Conservation (phyloP, 2,113 vertebrate genomes). For the Rynchops niger region DNA sequence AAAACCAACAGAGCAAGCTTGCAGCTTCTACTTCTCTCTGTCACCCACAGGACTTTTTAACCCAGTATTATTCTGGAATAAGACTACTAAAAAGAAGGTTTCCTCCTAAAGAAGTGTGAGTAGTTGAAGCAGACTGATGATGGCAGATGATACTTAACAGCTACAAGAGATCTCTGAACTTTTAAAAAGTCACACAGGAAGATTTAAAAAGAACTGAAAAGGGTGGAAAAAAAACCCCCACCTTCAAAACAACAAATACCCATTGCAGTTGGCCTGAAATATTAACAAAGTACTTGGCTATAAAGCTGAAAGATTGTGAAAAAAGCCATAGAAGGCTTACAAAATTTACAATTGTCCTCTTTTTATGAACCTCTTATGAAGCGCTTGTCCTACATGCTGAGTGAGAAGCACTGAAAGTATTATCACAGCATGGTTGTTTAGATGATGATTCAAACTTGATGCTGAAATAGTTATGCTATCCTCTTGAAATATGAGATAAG, state of each 20-base stretch:
- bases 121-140: neutral
- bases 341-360: neutral
- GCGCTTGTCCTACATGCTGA: neutral
- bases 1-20: neutral
- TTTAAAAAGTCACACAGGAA: neutral
- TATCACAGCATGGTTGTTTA: conserved; percentile 10
- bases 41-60: neutral
- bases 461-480: neutral
- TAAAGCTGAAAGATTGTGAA: neutral
- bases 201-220: neutral
- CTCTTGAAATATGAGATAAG: neutral
- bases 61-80: neutral
- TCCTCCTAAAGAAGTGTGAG: neutral
- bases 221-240: accelerated
- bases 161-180: neutral
- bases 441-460: neutral
- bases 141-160: neutral
- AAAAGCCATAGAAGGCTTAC: neutral
- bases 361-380: conserved; percentile 16
- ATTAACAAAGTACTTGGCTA: neutral
- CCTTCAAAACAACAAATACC: neutral
- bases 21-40: neutral
- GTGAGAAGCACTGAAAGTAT: conserved; percentile 14
- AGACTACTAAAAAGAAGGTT: neutral
- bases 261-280: neutral